Conservation (phyloP, 1,140 invertebrate species). For the Drosophila auraria region DNA sequence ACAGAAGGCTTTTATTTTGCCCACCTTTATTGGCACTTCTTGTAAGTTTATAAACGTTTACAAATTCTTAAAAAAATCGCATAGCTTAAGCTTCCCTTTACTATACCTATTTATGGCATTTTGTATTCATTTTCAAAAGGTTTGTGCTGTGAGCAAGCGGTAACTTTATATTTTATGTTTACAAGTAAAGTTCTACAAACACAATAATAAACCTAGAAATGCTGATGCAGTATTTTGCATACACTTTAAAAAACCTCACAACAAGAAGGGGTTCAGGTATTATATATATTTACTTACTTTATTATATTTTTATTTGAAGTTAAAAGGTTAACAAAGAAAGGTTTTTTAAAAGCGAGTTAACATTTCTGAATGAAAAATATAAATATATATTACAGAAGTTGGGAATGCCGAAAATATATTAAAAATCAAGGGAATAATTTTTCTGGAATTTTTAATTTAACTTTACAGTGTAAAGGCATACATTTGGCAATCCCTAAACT, state of each 20-base stretch:
- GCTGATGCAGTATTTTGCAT: too few species aligned
- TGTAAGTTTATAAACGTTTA: background rate
- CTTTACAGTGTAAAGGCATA: background rate
- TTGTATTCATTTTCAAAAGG: background rate
- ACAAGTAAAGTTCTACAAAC: background rate
- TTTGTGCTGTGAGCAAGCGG: too few species aligned
- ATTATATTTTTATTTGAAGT: background rate
- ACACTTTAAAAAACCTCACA: background rate
- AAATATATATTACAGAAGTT: background rate
- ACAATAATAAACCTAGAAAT: background rate
- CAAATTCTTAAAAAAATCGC: too few species aligned
- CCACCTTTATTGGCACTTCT: background rate
- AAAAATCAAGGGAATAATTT: background rate
- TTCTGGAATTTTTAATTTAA: background rate
- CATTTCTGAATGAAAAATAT: too few species aligned
- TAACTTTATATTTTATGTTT: background rate
- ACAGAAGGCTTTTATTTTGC: background rate
- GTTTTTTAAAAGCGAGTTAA: too few species aligned
- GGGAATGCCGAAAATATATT: rapidly evolving
- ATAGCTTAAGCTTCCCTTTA: background rate
- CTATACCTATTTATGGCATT: too few species aligned
- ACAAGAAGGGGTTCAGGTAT: too few species aligned
- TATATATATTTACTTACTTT: too few species aligned
- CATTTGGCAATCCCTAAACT: background rate
- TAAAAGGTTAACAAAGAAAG: background rate